Conservation (phyloP, 2,113 vertebrate species). For the Panurus biarmicus region DNA sequence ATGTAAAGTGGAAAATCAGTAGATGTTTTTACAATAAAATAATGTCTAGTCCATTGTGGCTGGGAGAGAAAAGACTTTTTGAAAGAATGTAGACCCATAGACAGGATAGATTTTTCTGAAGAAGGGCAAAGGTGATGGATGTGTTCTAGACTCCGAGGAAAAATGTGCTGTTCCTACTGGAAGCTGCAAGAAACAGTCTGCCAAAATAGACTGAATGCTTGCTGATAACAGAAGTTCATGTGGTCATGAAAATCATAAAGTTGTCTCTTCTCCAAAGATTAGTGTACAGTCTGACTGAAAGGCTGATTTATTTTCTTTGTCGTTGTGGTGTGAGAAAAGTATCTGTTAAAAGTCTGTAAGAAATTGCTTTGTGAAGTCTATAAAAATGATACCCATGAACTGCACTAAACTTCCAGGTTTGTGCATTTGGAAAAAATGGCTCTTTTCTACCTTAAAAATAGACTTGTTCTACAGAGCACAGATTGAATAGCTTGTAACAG, state of each 20-base stretch:
- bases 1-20: neutral
- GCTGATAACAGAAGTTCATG: neutral
- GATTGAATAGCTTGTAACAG: constrained; percentile 28
- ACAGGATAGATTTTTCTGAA: neutral
- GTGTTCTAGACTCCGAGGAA: neutral
- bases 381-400: neutral
- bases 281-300: neutral
- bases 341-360: neutral
- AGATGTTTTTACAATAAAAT: neutral
- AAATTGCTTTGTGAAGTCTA: neutral
- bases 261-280: neutral
- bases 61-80: neutral
- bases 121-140: neutral
- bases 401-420: neutral
- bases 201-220: neutral
- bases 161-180: neutral
- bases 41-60: neutral
- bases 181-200: neutral
- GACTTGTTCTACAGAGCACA: constrained; percentile 35
- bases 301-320: neutral
- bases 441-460: constrained; percentile 50
- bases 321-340: neutral
- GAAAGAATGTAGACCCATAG: neutral
- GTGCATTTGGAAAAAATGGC: neutral
- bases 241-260: neutral